phyloP scores from a whole-genome alignment of 2,113 vertebrate genomes.

The Hemibagrus wyckioides region DNA sequence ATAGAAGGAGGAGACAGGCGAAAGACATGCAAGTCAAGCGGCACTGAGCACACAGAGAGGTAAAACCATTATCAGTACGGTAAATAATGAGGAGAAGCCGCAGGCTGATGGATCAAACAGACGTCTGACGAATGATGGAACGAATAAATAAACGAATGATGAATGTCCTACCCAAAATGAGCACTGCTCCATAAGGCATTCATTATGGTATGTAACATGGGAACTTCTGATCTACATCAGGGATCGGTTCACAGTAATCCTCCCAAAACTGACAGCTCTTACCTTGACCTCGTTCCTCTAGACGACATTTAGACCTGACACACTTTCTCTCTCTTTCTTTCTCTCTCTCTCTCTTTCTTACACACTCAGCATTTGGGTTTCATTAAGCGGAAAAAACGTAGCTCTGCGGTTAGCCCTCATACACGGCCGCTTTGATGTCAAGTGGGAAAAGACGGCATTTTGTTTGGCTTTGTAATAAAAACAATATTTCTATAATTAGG shows the following conservation, averaged over 20 bases:
- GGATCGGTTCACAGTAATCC: background rate
- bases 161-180: background rate
- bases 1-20: background rate
- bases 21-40: slow-evolving; percentile 3
- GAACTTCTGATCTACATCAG: background rate
- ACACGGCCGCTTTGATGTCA: slow-evolving; percentile 72
- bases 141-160: background rate
- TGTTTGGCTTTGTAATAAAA: slow-evolving; percentile 80
- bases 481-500: slow-evolving; percentile 76
- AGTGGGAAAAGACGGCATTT: slow-evolving; percentile 63
- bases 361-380: slow-evolving; percentile 68
- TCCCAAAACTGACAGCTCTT: background rate
- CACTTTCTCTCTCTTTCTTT: slow-evolving; percentile 50
- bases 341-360: slow-evolving; percentile 43
- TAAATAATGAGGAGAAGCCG: background rate
- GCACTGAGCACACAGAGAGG: slow-evolving; percentile 26
- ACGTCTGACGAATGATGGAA: background rate
- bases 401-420: slow-evolving; percentile 64
- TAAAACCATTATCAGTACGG: slow-evolving; percentile 13
- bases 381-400: slow-evolving; percentile 63
- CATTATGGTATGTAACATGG: background rate
- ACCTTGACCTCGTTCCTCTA: background rate
- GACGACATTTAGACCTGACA: slow-evolving; percentile 61
- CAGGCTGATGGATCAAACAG: background rate
- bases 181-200: background rate